Percentiles rank a stretch among this genome's conserved stretches.
Evolutionary conservation across 2,797 vertebrate species (phyloP).

Genomic region (Sebastes vulpes): DNA sequence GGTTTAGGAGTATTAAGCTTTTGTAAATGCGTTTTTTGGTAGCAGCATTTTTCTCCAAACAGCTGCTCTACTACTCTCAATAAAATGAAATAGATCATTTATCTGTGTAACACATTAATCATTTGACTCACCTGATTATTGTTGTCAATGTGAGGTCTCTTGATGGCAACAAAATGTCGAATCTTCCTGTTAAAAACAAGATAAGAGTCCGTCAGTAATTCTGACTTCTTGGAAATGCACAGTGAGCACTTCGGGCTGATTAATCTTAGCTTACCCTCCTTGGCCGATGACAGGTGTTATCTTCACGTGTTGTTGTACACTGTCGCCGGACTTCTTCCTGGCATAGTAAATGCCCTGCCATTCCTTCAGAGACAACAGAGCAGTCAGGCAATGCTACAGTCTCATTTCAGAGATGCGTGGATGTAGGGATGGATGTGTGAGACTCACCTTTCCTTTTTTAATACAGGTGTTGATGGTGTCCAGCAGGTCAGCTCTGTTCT

Average conservation of each 20-base stretch:
- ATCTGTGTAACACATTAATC: background rate
- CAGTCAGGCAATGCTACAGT: background rate
- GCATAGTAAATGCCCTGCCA: constrained; percentile 96
- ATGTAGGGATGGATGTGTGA: background rate
- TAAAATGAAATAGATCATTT: background rate
- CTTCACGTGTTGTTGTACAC: constrained; percentile 93
- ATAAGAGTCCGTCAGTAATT: background rate
- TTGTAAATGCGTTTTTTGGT: constrained; percentile 3
- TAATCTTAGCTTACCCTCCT: constrained; percentile 90
- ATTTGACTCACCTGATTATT: constrained; percentile 90
- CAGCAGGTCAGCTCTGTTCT: constrained; percentile 91
- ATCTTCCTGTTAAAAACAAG: constrained; percentile 89
- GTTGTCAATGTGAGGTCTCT: constrained; percentile 92
- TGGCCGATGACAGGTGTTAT: constrained; percentile 94
- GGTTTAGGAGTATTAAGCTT: background rate
- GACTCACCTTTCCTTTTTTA: constrained; percentile 93
- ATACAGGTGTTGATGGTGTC: constrained; percentile 95
- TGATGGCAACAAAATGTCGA: constrained; percentile 95
- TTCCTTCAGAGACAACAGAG: constrained; percentile 83
- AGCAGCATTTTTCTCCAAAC: background rate
- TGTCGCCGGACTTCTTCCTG: constrained; percentile 94
- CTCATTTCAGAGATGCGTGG: background rate
- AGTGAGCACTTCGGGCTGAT: background rate
- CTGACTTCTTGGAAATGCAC: background rate
- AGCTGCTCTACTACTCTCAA: background rate